Percentiles rank a stretch among this genome's conserved stretches.
These are phyloP conservation scores for Zaprionus nigranus DNA, from an alignment of 1,140 invertebrate species.

Conservation along the genomic window DNA sequence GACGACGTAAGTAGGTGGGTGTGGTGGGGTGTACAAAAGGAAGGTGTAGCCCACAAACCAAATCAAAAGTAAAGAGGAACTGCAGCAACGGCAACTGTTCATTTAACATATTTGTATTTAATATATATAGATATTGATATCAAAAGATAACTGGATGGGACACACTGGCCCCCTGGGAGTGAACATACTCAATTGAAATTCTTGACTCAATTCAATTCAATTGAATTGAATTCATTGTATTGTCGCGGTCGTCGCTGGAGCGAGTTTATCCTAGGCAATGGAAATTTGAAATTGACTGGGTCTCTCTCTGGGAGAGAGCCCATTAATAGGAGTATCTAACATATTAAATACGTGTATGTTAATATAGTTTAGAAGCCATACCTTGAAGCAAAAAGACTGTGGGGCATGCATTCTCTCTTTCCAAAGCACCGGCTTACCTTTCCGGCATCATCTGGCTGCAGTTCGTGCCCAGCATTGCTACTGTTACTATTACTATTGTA, in stretches of 20 bases:
- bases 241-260: constrained; percentile 44
- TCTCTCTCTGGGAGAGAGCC: constrained; percentile 26
- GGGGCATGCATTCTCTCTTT: constrained; percentile 89
- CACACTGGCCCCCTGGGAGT: constrained; percentile 12
- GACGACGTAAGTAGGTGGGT: constrained; percentile 11
- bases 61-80: constrained; percentile 35
- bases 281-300: constrained; percentile 19
- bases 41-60: constrained; percentile 76
- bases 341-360: constrained; percentile 84
- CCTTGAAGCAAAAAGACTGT: constrained; percentile 91
- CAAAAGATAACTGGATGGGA: constrained; percentile 25
- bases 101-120: constrained; percentile 83
- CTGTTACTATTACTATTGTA: constrained; percentile 50
- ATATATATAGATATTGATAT: constrained; percentile 71
- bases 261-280: constrained; percentile 74
- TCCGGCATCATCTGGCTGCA: constrained; percentile 83
- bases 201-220: constrained; percentile 11
- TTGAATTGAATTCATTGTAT: constrained; percentile 22
- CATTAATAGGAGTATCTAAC: constrained; percentile 59
- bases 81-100: constrained; percentile 67
- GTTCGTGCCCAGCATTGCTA: constrained; percentile 58
- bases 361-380: constrained; percentile 85
- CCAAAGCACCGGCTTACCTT: constrained; percentile 89
- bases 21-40: constrained; percentile 41
- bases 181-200: not conserved